Percentiles rank a stretch among this genome's conserved stretches.
Conservation (phyloP, 2,797 vertebrate species). For the Alosa sapidissima region DNA sequence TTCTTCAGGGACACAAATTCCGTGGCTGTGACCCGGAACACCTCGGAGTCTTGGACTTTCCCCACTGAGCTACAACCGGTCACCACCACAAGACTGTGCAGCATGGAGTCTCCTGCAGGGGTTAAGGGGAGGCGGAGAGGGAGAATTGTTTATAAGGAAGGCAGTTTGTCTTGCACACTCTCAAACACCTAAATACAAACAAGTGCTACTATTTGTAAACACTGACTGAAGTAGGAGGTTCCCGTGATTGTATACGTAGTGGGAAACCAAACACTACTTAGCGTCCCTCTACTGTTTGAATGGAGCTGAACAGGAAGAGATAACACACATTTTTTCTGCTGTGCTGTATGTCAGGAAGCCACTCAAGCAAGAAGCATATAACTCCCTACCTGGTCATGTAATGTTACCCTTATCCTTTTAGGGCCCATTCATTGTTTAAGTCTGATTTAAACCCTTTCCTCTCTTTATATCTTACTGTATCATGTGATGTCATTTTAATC, state of each 20-base stretch:
- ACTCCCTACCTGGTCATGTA: background rate
- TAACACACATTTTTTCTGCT: background rate
- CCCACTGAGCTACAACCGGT: constrained; percentile 98
- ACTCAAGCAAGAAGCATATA: background rate
- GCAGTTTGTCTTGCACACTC: background rate
- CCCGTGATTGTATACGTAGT: background rate
- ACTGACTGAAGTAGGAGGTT: background rate
- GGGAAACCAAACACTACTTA: background rate
- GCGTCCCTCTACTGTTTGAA: background rate
- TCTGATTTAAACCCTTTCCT: background rate
- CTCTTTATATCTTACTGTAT: background rate
- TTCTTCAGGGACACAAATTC: constrained; percentile 89
- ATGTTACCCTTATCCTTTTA: background rate
- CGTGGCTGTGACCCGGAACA: constrained; percentile 95
- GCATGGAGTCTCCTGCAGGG: constrained; percentile 86
- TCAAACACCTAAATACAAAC: background rate
- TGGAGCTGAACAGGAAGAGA: background rate
- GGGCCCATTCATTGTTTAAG: background rate
- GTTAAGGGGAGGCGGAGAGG: background rate
- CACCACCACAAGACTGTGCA: constrained; percentile 94
- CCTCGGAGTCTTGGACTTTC: constrained; percentile 97
- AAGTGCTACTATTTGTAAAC: background rate
- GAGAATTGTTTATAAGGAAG: background rate
- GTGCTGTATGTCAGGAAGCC: background rate
- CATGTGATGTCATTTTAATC: constrained; percentile 33